phyloP scores from a whole-genome alignment of 2,888 invertebrate genomes.

The Macrosiphum euphorbiae region DNA sequence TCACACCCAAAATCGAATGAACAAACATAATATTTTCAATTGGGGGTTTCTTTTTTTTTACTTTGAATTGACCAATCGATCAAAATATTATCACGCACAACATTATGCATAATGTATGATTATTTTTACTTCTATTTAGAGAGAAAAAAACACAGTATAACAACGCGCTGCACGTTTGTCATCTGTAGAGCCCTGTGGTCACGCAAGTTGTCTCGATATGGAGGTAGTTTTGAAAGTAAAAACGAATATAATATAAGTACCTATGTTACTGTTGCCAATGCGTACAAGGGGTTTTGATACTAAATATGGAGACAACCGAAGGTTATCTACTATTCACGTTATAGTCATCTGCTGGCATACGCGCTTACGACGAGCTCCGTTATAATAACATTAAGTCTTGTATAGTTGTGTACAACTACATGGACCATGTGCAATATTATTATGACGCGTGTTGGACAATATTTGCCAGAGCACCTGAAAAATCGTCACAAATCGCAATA shows the following conservation, averaged over 20 bases:
- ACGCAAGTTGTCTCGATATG: conserved; percentile 61
- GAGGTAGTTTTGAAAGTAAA: conserved; percentile 64
- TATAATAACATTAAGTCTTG: conserved; percentile 6
- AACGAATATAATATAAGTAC: conserved; percentile 53
- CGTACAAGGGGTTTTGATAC: conserved; percentile 60
- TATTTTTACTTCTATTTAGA: not conserved
- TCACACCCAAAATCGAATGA: not conserved
- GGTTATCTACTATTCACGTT: conserved; percentile 49
- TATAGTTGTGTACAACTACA: not conserved
- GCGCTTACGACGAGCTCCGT: conserved; percentile 51
- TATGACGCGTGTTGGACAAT: not conserved
- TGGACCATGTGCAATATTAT: conserved; percentile 1
- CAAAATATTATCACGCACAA: not conserved
- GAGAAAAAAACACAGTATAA: conserved; percentile 31
- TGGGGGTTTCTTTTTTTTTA: not conserved
- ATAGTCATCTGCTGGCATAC: conserved; percentile 28
- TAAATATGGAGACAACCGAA: conserved; percentile 58
- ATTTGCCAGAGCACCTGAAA: not conserved
- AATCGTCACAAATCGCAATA: not conserved
- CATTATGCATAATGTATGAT: not conserved
- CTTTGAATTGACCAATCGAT: not conserved
- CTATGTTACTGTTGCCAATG: not conserved
- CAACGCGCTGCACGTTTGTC: conserved; percentile 45
- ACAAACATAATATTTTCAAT: conserved; percentile 4
- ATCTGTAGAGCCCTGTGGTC: conserved; percentile 59